phyloP scores from a whole-genome alignment of 2,888 invertebrate genomes.

The Tetragonisca angustula region DNA sequence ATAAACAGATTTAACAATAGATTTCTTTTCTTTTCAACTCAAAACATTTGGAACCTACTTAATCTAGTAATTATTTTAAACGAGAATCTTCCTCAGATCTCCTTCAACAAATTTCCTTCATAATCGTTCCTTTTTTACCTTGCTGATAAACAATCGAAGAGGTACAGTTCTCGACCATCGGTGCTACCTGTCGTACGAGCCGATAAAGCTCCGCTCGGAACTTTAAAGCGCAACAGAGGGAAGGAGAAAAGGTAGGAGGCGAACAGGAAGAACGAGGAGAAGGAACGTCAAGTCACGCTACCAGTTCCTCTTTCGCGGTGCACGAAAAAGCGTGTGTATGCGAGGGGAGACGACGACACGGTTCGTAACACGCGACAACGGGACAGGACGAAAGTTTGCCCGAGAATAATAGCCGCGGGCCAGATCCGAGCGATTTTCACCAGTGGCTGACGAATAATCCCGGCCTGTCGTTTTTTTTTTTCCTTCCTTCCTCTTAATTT shows the following conservation, averaged over 20 bases:
- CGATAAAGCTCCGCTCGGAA: slow-evolving; percentile 33
- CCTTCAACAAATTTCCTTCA: not conserved
- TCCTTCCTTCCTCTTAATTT: not conserved
- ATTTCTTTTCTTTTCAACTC: not conserved
- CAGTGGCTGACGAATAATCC: slow-evolving; percentile 30
- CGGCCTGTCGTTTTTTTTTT: not conserved
- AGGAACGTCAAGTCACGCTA: slow-evolving; percentile 57
- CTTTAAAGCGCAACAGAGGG: not conserved
- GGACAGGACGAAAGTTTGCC: slow-evolving; percentile 42
- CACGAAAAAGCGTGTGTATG: slow-evolving; percentile 35
- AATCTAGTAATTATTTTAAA: no score
- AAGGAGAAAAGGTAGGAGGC: not conserved
- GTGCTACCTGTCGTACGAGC: slow-evolving; percentile 52
- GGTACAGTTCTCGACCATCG: not conserved
- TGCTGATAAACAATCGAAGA: slow-evolving; percentile 1
- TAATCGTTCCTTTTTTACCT: not conserved
- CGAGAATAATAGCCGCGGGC: slow-evolving; percentile 44
- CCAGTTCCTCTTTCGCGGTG: slow-evolving; percentile 27
- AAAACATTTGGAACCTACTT: not conserved
- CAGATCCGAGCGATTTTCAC: slow-evolving; percentile 33
- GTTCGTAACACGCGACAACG: slow-evolving; percentile 43
- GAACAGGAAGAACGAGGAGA: slow-evolving; percentile 37
- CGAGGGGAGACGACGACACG: slow-evolving; percentile 9
- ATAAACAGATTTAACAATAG: no score
- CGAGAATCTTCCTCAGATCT: not conserved